Base-by-base conservation (phyloP, 2,797 vertebrate genomes). In the Emys orbicularis region DNA sequence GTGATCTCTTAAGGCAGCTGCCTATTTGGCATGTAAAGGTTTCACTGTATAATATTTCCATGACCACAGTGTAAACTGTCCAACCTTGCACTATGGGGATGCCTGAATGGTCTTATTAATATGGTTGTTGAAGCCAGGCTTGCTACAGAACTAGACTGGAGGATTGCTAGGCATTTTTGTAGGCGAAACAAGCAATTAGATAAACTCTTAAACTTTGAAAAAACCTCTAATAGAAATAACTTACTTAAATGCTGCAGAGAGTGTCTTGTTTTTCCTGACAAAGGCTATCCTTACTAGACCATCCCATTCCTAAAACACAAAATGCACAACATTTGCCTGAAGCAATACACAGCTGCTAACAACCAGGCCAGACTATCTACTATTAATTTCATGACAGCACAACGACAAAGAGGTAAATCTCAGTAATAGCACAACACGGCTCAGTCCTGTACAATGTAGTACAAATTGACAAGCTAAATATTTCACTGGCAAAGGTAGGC, bases 251-350 rank as follows among this genome's bases (percentile, higher is more conserved):
- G 98, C 98, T 92, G 99, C 99, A 49, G 97, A 98, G 4, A 99
- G 98, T 5, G 99, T 99, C 98, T 99, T 99, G 98, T 99, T 99
- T 98, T 99, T 99, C 96, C 99, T 98, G 84, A 99, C 99, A 96
- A 99, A 99, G 37, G 99, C 99, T 96, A 99, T 99, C 98, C 99
- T 98, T 94, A 99, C 99, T 82, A 99, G 98, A 92, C 99, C 99
- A 77, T 99, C 99, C 99, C 99, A 99, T 96, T 99, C 99, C 99
- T 99, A 92, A 94, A 98, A 97, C 53, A 93, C 56, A 90, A 88
- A 79, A 68, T 61, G 87, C 47, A 52, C 21, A 84, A 21, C 79
- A 90, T 74, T 95, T 88, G 91, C 81, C 79, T 61, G 91, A 96
- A 37, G 57, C n/a, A 84, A 68, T 29, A 57, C 2, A 54, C 2